Evolutionary conservation across 2,797 vertebrate genomes (phyloP), one percentile per base, ranked within the genome.

Genomic region (Carapus acus): DNA sequence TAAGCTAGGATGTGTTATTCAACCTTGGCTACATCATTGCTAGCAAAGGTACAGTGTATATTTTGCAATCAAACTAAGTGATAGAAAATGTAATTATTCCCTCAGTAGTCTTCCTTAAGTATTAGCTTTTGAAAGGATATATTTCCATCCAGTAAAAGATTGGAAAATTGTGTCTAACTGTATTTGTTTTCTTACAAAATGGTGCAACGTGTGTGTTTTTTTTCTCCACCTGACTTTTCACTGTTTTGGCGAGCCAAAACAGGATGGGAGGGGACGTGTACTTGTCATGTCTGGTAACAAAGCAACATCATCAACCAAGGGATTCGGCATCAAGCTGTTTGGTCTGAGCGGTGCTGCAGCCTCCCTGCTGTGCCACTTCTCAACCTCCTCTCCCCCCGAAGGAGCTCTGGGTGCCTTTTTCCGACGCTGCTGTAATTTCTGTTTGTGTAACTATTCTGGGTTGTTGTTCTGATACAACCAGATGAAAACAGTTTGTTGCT

Each of bases 201-300:
- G 24, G 24, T 27, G 24, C 24, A 27, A 27, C 5, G 9, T 9
- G 9, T 27, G 24, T 9, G 9, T 27, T 4, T 27, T 27, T 27
- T 9, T 27, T 27, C 24, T 42, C 16, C 9, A n/a, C 33, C 23
- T 40, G 49, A 20, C 37, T 56, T 67, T 68, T 46, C 55, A 42
- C 41, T 41, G 3, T 7, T 31, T 54, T 62, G 49, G 33, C 18
- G 49, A 58, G 54, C 40, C 22, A 18, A 24, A 33, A 76, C 73
- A 79, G 73, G 66, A 79, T 68, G 68, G 73, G 71, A 68, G 71
- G 62, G 71, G 62, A 61, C 22, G 22, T 14, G 23, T 69, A 52
- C 64, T 74, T 76, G 56, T 72, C 20, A 12, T 47, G 52, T 65
- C 64, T 69, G 61, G 73, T 63, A 67, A 68, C 49, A 76, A 72